Conservation (phyloP, 2,797 vertebrate species). For the Coregonus ussuriensis region DNA sequence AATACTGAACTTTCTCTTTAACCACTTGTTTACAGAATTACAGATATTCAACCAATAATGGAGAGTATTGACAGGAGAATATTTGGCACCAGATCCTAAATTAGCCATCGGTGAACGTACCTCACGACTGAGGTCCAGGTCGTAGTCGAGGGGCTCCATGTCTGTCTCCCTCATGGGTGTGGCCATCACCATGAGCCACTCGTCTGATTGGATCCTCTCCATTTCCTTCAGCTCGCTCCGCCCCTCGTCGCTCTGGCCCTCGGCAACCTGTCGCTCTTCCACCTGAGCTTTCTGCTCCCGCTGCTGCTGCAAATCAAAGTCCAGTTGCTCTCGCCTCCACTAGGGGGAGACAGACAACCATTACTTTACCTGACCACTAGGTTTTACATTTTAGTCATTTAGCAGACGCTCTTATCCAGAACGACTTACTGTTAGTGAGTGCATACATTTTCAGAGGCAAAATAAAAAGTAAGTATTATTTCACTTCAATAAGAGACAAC, state of each 20-base stretch:
- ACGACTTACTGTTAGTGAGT: too few relatives aligned
- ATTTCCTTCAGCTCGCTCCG: slow-evolving; percentile 66
- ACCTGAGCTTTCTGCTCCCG: slow-evolving; percentile 45
- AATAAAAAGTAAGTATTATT: too few relatives aligned
- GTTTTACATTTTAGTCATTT: too few relatives aligned
- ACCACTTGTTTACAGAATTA: too few relatives aligned
- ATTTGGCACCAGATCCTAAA: neutral
- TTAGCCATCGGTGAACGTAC: slow-evolving; percentile 63
- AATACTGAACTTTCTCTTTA: neutral
- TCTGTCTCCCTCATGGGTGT: slow-evolving; percentile 72
- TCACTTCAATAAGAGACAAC: too few relatives aligned
- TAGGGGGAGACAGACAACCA: slow-evolving; percentile 61
- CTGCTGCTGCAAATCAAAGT: slow-evolving; percentile 85
- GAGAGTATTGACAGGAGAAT: neutral
- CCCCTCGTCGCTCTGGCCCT: slow-evolving; percentile 74
- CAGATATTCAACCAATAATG: neutral
- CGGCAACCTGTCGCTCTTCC: slow-evolving; percentile 67
- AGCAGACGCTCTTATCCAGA: too few relatives aligned
- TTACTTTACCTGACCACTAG: too few relatives aligned
- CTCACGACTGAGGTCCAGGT: slow-evolving; percentile 91
- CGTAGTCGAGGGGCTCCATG: slow-evolving; percentile 87
- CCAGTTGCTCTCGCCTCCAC: slow-evolving; percentile 80
- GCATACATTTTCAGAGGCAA: too few relatives aligned
- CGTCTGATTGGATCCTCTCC: slow-evolving; percentile 72
- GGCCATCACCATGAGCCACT: slow-evolving; percentile 77